These are phyloP conservation scores for Hippocampus mohnikei DNA, from an alignment of 2,113 vertebrate genomes.

Conservation along the genomic window DNA sequence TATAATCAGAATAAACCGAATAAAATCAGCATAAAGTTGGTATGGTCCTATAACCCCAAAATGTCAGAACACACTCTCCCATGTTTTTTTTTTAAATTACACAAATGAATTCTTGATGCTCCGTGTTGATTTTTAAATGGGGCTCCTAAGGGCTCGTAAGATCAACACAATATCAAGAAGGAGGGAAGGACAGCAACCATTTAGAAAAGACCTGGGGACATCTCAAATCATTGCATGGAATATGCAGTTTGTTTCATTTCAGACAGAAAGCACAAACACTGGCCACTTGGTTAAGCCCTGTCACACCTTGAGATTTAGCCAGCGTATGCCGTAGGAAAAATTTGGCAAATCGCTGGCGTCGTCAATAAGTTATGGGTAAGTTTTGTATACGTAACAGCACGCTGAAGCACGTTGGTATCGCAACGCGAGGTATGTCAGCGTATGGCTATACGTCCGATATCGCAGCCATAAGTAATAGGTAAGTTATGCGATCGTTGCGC, in stretches of 20 bases:
- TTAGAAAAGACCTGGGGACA: neutral
- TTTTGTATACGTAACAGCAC: too few species aligned
- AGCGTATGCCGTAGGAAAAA: too few species aligned
- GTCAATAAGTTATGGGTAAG: too few species aligned
- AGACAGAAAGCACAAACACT: constrained; percentile 11
- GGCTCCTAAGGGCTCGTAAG: constrained; percentile 7
- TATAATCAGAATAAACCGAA: constrained; percentile 31
- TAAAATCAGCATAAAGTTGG: neutral
- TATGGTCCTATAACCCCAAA: constrained; percentile 25
- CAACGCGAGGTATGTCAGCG: too few species aligned
- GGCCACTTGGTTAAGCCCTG: constrained; percentile 14
- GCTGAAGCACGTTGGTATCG: too few species aligned
- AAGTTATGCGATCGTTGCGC: too few species aligned
- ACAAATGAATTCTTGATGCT: constrained; percentile 24
- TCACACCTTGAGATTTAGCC: too few species aligned
- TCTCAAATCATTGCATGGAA: constrained; percentile 1
- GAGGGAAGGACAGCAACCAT: neutral
- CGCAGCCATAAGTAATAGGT: too few species aligned
- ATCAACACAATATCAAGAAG: constrained; percentile 7
- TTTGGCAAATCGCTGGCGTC: too few species aligned
- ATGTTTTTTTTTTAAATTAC: constrained; percentile 15
- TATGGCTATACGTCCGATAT: too few species aligned
- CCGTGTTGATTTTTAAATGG: constrained; percentile 9
- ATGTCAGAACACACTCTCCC: constrained; percentile 33
- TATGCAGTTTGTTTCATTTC: constrained; percentile 7